Conservation (phyloP, 1,140 invertebrate species). For the Agrypnia vestita region DNA sequence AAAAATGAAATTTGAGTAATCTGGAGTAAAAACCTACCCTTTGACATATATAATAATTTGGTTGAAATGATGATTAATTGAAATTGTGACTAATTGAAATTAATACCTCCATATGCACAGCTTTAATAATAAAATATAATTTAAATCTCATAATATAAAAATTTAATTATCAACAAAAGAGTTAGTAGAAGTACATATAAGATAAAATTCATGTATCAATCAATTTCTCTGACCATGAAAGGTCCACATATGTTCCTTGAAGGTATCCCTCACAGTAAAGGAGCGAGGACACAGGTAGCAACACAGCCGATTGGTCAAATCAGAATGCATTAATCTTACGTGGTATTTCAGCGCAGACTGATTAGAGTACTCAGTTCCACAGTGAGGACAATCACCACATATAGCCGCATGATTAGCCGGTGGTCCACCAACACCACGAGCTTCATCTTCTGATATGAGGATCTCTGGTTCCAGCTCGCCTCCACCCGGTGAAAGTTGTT, state of each 20-base stretch:
- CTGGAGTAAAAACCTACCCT: no score
- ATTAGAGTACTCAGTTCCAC: slow-evolving; percentile 77
- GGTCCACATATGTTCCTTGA: slow-evolving; percentile 79
- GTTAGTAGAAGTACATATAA: no score
- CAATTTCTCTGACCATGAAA: slow-evolving; percentile 77
- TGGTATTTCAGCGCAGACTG: slow-evolving; percentile 81
- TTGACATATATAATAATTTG: no score
- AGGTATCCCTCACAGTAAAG: slow-evolving; percentile 77
- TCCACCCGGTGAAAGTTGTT: slow-evolving; percentile 69
- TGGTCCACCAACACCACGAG: background rate
- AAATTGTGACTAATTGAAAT: no score
- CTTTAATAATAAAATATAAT: slow-evolving; percentile 13
- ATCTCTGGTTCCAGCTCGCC: slow-evolving; percentile 71
- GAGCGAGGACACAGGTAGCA: slow-evolving; percentile 79
- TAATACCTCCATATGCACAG: no score
- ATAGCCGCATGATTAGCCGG: slow-evolving; percentile 73
- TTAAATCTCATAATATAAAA: background rate
- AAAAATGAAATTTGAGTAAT: no score
- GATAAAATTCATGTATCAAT: slow-evolving; percentile 51
- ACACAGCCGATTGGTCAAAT: slow-evolving; percentile 77
- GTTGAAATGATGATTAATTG: no score
- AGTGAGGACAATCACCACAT: slow-evolving; percentile 79
- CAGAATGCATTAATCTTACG: slow-evolving; percentile 79
- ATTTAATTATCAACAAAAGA: background rate
- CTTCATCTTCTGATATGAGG: slow-evolving; percentile 68